Evolutionary conservation across 2,113 vertebrate genomes (phyloP), one percentile per base, ranked within the genome.

Genomic region (Neolamprologus modestus): DNA sequence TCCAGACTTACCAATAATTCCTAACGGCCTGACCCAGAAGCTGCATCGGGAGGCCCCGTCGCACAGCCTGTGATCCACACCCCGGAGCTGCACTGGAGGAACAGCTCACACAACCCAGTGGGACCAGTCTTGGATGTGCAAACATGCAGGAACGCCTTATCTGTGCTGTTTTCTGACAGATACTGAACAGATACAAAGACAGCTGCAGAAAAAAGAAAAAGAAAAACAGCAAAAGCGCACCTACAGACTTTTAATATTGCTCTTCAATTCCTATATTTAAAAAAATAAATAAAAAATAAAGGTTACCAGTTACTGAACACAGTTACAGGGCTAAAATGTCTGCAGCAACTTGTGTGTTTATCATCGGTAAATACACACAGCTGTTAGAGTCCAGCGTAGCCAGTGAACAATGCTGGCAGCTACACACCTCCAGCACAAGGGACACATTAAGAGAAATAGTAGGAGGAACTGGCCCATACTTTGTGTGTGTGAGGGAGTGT

Each of bases 351-450:
- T 68, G 71, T 88, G 88, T 89, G 85, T 91, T 92, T 92, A 92
- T 92, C 59, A 88, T 81, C n/a, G 33, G 89, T 93, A 94, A 96
- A 89, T 86, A 90, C 90, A 92, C 92, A 94, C 95, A 96, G 95
- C 95, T 95, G 94, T 85, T 71, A 91, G 92, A 21, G 73, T 93
- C 87, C 90, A 89, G 90, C 31, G 57, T 37, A 91, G 88, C 85
- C 24, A 42, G 94, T 84, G 94, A 95, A 96, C 94, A 96, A 96
- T 96, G 93, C 95, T 94, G 95, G 94, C 92, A 94, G 95, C 94
- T 86, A 83, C 85, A 86, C 89, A 93, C 90, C 91, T 88, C 83
- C 81, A 92, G 87, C 95, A 95, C 92, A 85, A 90, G 92, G 93
- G 94, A 94, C 92, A 89, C 87, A 94, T 95, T 95, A 92, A 88